phyloP scores from a whole-genome alignment of 92 coral and sea anemone species.

The Anthopleura xanthogrammica region DNA sequence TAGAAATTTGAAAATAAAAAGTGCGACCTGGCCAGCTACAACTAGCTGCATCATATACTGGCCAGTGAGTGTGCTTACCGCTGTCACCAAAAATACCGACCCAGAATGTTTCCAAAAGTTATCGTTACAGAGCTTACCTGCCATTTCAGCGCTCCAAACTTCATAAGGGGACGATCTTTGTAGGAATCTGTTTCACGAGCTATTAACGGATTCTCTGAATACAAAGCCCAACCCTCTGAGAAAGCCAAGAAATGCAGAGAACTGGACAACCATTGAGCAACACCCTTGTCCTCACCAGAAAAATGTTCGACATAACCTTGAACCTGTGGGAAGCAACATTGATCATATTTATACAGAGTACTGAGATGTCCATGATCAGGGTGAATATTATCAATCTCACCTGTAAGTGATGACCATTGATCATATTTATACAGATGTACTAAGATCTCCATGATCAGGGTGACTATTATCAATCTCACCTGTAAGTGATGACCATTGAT shows the following conservation, averaged over 20 bases:
- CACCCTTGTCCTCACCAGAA: conserved; percentile 28
- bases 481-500: no score
- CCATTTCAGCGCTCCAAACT: conserved; percentile 79
- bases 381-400: no score
- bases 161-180: conserved; percentile 52
- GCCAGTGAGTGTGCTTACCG: no score
- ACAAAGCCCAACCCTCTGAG: conserved; percentile 95
- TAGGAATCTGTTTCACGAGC: conserved; percentile 80
- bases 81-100: neutral
- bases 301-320: conserved; percentile 48
- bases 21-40: no score
- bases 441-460: no score
- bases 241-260: conserved; percentile 53
- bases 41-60: no score
- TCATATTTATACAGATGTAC: no score
- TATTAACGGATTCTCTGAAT: conserved; percentile 80
- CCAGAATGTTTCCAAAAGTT: neutral
- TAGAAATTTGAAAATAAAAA: no score
- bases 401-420: conserved; percentile 96
- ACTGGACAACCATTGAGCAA: conserved; percentile 43
- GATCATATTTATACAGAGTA: no score
- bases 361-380: no score
- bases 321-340: conserved; percentile 18
- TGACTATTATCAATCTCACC: neutral
- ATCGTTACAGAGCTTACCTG: conserved; percentile 56